Conservation (phyloP, 2,797 vertebrate genomes). For the Coregonus sp. region DNA sequence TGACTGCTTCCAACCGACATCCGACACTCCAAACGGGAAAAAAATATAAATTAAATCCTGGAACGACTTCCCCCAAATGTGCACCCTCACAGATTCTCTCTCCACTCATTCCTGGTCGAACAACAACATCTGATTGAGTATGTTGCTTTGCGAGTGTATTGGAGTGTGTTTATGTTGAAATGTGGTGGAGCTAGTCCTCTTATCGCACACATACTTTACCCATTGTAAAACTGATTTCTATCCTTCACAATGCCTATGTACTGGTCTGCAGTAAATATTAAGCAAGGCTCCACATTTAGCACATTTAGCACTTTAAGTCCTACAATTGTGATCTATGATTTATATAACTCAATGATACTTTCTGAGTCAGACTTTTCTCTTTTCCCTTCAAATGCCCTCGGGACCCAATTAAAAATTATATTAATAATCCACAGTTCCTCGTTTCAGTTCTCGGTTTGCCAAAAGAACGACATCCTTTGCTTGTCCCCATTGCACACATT, state of each 20-base stretch:
- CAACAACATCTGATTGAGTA: slow-evolving; percentile 23
- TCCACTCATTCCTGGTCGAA: slow-evolving; percentile 2
- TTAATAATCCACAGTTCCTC: slow-evolving; percentile 59
- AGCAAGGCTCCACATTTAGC: slow-evolving; percentile 23
- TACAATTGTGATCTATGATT: background rate
- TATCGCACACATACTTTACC: background rate
- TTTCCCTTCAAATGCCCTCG: slow-evolving; percentile 61
- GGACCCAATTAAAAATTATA: slow-evolving; percentile 72
- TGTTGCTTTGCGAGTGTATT: slow-evolving; percentile 22
- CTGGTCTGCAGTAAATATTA: slow-evolving; percentile 15
- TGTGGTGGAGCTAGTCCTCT: background rate
- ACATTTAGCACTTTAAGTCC: too few species aligned
- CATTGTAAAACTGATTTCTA: background rate
- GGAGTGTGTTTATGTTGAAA: slow-evolving; percentile 8
- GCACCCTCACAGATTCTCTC: slow-evolving; percentile 13
- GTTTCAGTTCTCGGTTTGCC: slow-evolving; percentile 27
- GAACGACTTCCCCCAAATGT: background rate
- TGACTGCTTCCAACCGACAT: slow-evolving; percentile 7
- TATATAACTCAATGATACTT: background rate
- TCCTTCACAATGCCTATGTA: background rate
- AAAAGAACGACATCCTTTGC: slow-evolving; percentile 42
- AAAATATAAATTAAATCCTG: background rate
- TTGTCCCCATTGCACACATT: slow-evolving; percentile 59
- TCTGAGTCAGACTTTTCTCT: slow-evolving; percentile 47
- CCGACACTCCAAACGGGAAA: background rate